Evolutionary conservation across 2,888 invertebrate species (phyloP).

Genomic region (Druceiella hillmani): DNA sequence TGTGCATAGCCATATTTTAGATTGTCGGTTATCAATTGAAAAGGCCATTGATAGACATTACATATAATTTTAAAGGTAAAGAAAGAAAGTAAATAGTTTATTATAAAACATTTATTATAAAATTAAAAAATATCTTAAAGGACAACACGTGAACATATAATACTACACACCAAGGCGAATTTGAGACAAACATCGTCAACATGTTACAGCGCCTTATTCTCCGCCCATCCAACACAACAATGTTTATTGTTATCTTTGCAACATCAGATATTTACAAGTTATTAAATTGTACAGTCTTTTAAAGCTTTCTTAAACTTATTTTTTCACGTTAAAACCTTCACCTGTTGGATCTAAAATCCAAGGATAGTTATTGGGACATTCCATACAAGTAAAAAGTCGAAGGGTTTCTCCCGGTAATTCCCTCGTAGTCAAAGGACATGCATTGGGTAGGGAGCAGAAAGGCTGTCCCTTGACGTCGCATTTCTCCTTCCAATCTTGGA

Average conservation of each 20-base stretch:
- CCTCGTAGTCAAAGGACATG: slow-evolving; percentile 82
- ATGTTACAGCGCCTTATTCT: too few species aligned
- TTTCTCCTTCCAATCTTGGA: slow-evolving; percentile 94
- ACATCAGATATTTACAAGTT: too few species aligned
- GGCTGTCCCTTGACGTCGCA: slow-evolving; percentile 93
- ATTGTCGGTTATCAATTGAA: too few species aligned
- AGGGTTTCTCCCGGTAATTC: slow-evolving; percentile 90
- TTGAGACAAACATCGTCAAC: too few species aligned
- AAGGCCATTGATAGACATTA: too few species aligned
- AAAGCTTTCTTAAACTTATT: slow-evolving; percentile 52
- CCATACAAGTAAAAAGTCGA: slow-evolving; percentile 91
- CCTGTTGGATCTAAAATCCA: slow-evolving; percentile 94
- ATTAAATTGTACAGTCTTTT: slow-evolving; percentile 47
- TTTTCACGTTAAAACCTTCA: slow-evolving; percentile 83
- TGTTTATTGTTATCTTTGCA: too few species aligned
- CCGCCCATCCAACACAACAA: too few species aligned
- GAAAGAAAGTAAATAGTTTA: neutral
- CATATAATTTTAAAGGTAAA: neutral
- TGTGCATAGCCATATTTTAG: too few species aligned
- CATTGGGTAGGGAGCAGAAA: slow-evolving; percentile 86
- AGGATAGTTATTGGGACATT: slow-evolving; percentile 92
- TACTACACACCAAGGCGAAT: too few species aligned
- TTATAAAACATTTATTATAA: slow-evolving; percentile 1
- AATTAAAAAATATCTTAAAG: slow-evolving; percentile 2
- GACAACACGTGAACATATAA: too few species aligned